phyloP scores from a whole-genome alignment of 2,797 vertebrate species.

The Gambelia wislizenii region DNA sequence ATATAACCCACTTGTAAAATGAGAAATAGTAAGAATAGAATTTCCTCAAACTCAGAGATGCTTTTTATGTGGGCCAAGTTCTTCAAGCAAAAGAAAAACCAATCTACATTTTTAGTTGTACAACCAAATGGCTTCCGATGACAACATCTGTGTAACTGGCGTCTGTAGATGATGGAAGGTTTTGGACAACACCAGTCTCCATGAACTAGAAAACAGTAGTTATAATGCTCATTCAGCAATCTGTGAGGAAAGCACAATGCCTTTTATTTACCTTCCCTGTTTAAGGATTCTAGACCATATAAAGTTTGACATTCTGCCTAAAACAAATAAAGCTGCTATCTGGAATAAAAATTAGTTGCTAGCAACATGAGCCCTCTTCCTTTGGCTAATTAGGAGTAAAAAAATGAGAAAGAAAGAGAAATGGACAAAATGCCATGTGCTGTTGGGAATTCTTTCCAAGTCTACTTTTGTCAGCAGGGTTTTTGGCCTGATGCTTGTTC shows the following conservation, averaged over 20 bases:
- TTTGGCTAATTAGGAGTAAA: not conserved
- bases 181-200: not conserved
- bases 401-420: not conserved
- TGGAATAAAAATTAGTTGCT: not conserved
- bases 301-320: not conserved
- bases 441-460: not conserved
- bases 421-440: not conserved
- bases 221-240: constrained; percentile 38
- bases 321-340: not conserved
- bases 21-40: not conserved
- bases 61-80: not conserved
- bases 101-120: not conserved
- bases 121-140: not conserved
- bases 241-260: constrained; percentile 55
- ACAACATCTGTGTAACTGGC: not conserved
- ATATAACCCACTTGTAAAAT: not conserved
- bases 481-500: not conserved
- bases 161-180: not conserved
- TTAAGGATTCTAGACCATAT: constrained; percentile 4
- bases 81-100: not conserved
- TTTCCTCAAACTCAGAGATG: not conserved
- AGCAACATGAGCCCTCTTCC: not conserved
- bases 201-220: constrained; percentile 21
- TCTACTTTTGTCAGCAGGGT: not conserved
- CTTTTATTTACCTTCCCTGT: not conserved